Evolutionary conservation across 2,113 vertebrate genomes (phyloP).

Genomic region (Tinamus guttatus): DNA sequence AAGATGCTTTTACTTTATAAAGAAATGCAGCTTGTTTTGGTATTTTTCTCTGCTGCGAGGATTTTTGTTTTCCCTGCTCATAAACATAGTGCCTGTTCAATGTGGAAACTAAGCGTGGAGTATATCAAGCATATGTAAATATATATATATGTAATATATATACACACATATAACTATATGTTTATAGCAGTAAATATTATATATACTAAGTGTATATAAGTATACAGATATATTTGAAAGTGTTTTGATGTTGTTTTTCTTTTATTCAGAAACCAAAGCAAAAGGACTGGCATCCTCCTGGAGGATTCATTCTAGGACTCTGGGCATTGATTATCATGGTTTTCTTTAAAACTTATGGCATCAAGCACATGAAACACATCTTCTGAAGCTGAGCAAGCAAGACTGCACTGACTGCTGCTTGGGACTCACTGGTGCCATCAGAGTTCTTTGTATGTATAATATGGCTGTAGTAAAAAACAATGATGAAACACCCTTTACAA

Average conservation of each 20-base stretch:
- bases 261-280: slow-evolving; percentile 92
- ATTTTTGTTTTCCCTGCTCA: background rate
- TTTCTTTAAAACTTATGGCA: slow-evolving; percentile 96
- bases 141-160: too few relatives aligned
- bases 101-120: background rate
- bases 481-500: background rate
- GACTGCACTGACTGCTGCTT: background rate
- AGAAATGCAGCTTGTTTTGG: background rate
- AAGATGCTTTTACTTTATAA: background rate
- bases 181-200: too few relatives aligned
- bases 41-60: background rate
- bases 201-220: too few relatives aligned
- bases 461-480: background rate
- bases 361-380: slow-evolving; percentile 97
- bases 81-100: background rate
- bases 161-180: too few relatives aligned
- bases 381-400: slow-evolving; percentile 80
- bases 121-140: too few relatives aligned
- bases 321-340: slow-evolving; percentile 97
- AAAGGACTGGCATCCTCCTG: slow-evolving; percentile 97
- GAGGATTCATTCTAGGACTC: slow-evolving; percentile 96
- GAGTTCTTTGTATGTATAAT: background rate
- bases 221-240: background rate
- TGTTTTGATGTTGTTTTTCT: background rate
- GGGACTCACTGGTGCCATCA: background rate